Percentiles rank a stretch among this genome's conserved stretches.
These are phyloP conservation scores for Parauchenoglanis ngamensis DNA, from an alignment of 2,797 vertebrate species.

Conservation along the genomic window DNA sequence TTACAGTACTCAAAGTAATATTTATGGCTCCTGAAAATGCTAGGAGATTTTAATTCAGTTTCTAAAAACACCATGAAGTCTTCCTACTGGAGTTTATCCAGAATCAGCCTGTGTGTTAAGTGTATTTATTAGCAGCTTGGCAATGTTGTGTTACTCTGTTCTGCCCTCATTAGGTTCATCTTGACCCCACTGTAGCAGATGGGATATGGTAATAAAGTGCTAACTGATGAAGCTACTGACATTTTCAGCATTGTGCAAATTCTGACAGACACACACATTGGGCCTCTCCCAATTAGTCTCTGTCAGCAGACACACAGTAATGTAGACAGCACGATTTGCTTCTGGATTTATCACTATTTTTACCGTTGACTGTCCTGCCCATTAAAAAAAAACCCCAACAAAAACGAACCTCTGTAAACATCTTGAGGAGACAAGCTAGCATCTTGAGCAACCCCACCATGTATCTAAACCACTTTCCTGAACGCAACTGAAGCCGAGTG, in stretches of 20 bases:
- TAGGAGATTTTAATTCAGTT: neutral
- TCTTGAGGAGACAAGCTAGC: neutral
- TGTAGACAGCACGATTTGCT: neutral
- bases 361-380: neutral
- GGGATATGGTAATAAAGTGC: constrained; percentile 5
- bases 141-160: neutral
- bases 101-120: neutral
- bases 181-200: neutral
- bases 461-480: neutral
- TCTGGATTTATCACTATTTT: neutral
- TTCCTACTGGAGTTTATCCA: neutral
- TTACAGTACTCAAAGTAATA: too few species aligned
- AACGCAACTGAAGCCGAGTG: neutral
- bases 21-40: neutral
- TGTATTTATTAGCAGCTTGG: constrained; percentile 23
- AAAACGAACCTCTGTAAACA: neutral
- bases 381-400: neutral
- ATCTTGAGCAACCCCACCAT: neutral
- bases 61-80: neutral
- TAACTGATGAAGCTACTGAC: constrained; percentile 6
- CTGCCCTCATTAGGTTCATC: constrained; percentile 12
- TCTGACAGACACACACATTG: neutral
- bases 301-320: constrained; percentile 7
- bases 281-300: neutral
- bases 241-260: constrained; percentile 1